Conservation (phyloP, 2,113 vertebrate genomes). For the Shinisaurus crocodilurus region DNA sequence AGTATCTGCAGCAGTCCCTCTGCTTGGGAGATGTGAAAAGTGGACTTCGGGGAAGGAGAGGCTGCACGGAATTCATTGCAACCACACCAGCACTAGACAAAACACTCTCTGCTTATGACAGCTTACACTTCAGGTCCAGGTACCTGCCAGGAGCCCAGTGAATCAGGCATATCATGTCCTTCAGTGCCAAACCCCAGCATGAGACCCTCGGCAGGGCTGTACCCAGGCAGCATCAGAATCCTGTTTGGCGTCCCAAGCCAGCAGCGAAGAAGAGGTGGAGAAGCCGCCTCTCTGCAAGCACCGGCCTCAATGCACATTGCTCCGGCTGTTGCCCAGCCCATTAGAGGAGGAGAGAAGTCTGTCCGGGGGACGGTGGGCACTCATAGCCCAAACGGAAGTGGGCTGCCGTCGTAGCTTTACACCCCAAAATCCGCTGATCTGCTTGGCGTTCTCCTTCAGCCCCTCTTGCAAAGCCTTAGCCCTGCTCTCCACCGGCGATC, state of each 20-base stretch:
- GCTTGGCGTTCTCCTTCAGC: background rate
- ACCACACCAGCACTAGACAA: conserved; percentile 15
- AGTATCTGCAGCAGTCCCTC: conserved; percentile 14
- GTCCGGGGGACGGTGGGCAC: background rate
- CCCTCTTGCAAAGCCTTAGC: background rate
- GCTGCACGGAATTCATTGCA: conserved; percentile 8
- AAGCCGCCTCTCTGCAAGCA: background rate
- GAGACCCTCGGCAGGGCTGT: background rate
- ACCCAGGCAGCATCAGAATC: background rate
- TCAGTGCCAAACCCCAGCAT: background rate
- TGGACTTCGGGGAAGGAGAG: background rate
- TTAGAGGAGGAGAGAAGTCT: background rate
- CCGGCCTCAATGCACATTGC: background rate
- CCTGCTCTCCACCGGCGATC: background rate
- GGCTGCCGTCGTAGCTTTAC: background rate
- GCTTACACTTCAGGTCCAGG: background rate
- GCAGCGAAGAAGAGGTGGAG: background rate
- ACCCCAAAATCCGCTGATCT: background rate
- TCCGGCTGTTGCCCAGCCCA: background rate
- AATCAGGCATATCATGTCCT: background rate
- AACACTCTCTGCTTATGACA: background rate
- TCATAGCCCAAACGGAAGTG: background rate
- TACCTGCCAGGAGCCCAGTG: conserved; percentile 13
- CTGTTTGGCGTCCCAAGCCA: background rate
- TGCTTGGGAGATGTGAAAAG: conserved; percentile 5